Evolutionary conservation across 2,888 invertebrate species (phyloP), one percentile per base, ranked within the genome.

Genomic region (Eucriotettix oculatus): DNA sequence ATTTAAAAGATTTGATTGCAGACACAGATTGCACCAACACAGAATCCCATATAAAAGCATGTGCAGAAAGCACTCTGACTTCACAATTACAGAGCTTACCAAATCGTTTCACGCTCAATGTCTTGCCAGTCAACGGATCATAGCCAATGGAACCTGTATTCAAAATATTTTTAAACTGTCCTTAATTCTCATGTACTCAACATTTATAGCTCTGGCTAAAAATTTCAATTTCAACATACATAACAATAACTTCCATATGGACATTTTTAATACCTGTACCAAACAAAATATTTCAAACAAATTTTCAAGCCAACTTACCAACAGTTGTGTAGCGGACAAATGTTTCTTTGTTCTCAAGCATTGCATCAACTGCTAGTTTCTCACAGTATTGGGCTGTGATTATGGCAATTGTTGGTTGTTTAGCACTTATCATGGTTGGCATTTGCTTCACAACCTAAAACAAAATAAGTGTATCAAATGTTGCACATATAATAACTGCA

Each of bases 301-400:
- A 17, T 3, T 16, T 29, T 5, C 7, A 29, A 29, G 42, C 17
- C 29, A 10, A 72, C 90, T 87, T 75, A 95, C 96, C 95, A 67
- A 96, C 94, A 68, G 94, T 95, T 48, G 94, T 95, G 72, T 93
- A 97, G 65, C 94, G 85, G 58, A 96, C 93, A 73, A 90, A 97
- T 0, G 96, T 96, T 71, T 92, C 92, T 73, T 94, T 95, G 71
- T 96, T 92, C 68, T 96, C 94, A 71, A 99, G 90, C 90, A 99
- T 91, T 16, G 96, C 89, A 74, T 98, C 98, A 0, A 99, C 95
- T 1, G 98, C 98, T 68, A 96, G 79, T 73, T 99, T 99, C 75
- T 99, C 98, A 70, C 94, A 94, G 75, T 95, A 99, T 69, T 96
- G 84, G 1, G 95, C 94, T 0, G 97, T 97, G 62, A 99, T 91